These are phyloP conservation scores for Leptoteleia sp. DNA, from an alignment of 1,140 invertebrate genomes.

Conservation along the genomic window DNA sequence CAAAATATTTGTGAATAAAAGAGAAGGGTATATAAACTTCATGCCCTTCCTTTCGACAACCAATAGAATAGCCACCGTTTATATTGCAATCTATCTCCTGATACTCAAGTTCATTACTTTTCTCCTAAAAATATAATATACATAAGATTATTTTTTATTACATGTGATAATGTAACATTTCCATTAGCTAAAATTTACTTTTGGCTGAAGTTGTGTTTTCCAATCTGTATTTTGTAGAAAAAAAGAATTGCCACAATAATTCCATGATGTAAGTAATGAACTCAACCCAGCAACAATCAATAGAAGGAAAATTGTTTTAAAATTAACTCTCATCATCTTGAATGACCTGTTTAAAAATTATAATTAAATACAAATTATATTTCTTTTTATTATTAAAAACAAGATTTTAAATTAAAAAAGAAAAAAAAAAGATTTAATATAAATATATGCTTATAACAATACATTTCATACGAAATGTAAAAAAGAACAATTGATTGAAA, in stretches of 20 bases:
- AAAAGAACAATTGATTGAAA: no score
- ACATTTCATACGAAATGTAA: no score
- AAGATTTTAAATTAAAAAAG: no score
- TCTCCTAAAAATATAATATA: slow-evolving; percentile 67
- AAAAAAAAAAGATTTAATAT: no score
- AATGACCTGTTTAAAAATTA: slow-evolving; percentile 66
- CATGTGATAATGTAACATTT: no score
- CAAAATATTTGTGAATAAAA: slow-evolving; percentile 96
- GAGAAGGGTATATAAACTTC: slow-evolving; percentile 96
- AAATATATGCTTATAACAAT: no score
- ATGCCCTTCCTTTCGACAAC: slow-evolving; percentile 91
- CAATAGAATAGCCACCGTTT: slow-evolving; percentile 92
- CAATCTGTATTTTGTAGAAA: slow-evolving; percentile 72
- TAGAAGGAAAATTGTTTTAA: slow-evolving; percentile 77
- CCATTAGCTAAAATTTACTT: slow-evolving; percentile 55
- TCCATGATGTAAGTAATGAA: slow-evolving; percentile 78
- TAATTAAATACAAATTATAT: not conserved
- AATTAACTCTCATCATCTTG: slow-evolving; percentile 80
- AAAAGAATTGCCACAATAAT: slow-evolving; percentile 74
- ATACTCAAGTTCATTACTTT: slow-evolving; percentile 76
- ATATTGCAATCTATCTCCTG: slow-evolving; percentile 94
- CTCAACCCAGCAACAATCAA: slow-evolving; percentile 76
- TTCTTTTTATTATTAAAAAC: no score
- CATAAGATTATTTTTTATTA: no score
- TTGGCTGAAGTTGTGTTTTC: slow-evolving; percentile 83